Base-by-base conservation (phyloP, 2,797 vertebrate genomes). In the Fundulus diaphanus region DNA sequence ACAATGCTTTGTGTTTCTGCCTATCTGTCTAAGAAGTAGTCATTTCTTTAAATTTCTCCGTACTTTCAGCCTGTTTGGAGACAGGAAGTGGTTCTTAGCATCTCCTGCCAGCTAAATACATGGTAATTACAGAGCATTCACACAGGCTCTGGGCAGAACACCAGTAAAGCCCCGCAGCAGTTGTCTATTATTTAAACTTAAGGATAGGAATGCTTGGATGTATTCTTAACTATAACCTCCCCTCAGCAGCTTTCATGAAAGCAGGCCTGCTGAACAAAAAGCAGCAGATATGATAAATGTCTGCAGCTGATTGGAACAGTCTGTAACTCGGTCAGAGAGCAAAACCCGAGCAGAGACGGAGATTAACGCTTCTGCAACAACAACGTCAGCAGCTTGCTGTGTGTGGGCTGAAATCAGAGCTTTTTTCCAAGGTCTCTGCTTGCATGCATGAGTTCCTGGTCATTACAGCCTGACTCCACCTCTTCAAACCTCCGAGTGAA, bases 51-150 rank as follows among this genome's bases (percentile, higher is more conserved):
- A 72, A 72, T 81, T 73, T 77, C 76, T 77, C 49, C 72, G 24
- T 65, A 66, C 70, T 86, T 73, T 82, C 56, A 8, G 83, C 67
- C 80, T 82, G 76, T 86, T 80, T 90, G 90, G 88, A 88, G 82
- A 77, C 82, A 82, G 82, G 83, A 89, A 89, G 78, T 78, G 59
- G 82, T 77, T 90, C 85, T 87, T 87, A 89, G 87, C 40, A 69
- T 88, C 83, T 84, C 71, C 75, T 83, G 86, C 87, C 90, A 91
- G 80, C 80, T 93, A 92, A 94, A 86, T 94, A 92, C 92, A 93
- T 85, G 89, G 85, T 94, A 93, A 93, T 93, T 93, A 92, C 86
- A 93, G 90, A 90, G 90, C 81, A 77, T 77, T 85, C 85, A 88
- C 90, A 90, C 87, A 90, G 82, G 86, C 92, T 87, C 22, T 40